Conservation (phyloP, 2,888 invertebrate species). For the Ophion ventricosus region DNA sequence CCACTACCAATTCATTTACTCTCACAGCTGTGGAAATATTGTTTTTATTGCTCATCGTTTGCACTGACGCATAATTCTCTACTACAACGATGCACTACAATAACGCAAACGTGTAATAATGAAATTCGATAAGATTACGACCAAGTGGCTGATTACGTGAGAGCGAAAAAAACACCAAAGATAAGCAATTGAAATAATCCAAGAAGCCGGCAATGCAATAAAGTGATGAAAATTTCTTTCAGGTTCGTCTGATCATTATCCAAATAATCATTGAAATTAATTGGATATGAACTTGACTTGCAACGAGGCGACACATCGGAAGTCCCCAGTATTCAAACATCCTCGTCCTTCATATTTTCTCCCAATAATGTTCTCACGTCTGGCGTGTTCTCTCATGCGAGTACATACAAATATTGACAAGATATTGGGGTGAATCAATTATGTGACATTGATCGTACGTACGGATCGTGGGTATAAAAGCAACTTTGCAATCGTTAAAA, state of each 20-base stretch:
- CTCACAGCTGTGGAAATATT: not conserved
- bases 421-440: not conserved
- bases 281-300: not conserved
- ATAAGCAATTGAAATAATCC: slow-evolving; percentile 10
- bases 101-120: slow-evolving; percentile 8
- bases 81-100: not conserved
- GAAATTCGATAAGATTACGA: slow-evolving; percentile 48
- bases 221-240: not conserved
- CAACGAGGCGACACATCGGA: not conserved
- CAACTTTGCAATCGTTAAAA: not conserved
- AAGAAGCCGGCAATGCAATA: not conserved
- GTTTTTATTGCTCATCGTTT: not conserved
- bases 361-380: too few relatives aligned
- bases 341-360: not conserved
- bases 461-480: not conserved
- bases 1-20: not conserved
- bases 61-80: not conserved
- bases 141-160: not conserved
- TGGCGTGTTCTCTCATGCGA: not conserved
- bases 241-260: not conserved
- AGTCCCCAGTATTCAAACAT: not conserved
- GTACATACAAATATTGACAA: not conserved
- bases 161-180: not conserved
- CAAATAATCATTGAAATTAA: not conserved
- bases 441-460: not conserved